phyloP scores from a whole-genome alignment of 2,797 vertebrate genomes.

The Oreochromis mossambicus region DNA sequence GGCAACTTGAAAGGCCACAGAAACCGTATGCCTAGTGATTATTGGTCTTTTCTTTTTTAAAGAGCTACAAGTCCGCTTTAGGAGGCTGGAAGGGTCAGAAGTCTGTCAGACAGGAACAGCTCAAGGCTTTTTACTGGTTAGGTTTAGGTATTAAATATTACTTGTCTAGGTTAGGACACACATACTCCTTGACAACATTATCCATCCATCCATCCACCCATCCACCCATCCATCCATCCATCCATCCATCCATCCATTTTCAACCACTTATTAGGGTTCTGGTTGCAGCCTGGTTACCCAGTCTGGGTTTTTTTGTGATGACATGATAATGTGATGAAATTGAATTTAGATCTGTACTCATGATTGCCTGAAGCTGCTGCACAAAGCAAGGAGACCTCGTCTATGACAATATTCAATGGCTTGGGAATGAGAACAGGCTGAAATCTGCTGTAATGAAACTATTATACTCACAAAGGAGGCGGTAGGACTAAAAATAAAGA shows the following conservation, averaged over 20 bases:
- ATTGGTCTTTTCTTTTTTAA: background rate
- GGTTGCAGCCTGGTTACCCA: background rate
- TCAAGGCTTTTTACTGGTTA: background rate
- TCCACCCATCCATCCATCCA: background rate
- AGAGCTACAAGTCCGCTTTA: background rate
- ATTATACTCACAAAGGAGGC: slow-evolving; percentile 50
- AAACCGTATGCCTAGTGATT: background rate
- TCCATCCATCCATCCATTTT: background rate
- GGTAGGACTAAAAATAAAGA: slow-evolving; percentile 10
- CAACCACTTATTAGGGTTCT: background rate
- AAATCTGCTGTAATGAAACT: slow-evolving; percentile 50
- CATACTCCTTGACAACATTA: background rate
- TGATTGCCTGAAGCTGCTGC: background rate
- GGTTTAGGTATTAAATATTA: background rate
- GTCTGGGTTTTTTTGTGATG: background rate
- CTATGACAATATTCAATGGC: background rate
- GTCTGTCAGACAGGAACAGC: background rate
- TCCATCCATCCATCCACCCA: background rate
- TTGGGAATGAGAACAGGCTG: slow-evolving; percentile 29
- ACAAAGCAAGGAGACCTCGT: background rate
- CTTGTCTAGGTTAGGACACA: background rate
- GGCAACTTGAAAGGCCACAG: slow-evolving; percentile 7
- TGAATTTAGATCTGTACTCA: background rate
- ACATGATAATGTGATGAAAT: background rate
- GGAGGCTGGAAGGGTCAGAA: background rate